phyloP scores from a whole-genome alignment of 1,140 invertebrate species.

The Tyrophagus putrescentiae region DNA sequence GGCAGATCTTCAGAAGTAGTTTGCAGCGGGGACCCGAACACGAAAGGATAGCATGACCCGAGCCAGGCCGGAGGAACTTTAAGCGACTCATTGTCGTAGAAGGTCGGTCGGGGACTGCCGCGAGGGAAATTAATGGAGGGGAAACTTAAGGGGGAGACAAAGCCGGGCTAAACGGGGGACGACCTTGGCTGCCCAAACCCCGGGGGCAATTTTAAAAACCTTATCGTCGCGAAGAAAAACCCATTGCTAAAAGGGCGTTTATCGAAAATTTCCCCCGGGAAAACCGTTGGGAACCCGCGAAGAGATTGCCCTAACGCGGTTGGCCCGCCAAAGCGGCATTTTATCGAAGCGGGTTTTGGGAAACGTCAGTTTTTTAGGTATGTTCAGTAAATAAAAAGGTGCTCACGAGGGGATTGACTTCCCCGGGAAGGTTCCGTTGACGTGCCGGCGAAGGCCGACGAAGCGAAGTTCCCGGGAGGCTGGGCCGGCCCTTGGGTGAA shows the following conservation, averaged over 20 bases:
- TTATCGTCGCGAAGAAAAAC: neutral
- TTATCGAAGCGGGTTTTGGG: neutral
- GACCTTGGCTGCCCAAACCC: neutral
- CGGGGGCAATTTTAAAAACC: neutral
- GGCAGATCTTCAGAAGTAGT: neutral
- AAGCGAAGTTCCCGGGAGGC: neutral
- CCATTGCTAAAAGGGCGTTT: neutral
- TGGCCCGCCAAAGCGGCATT: neutral
- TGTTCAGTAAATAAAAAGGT: neutral
- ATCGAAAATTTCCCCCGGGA: neutral
- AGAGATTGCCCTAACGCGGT: neutral
- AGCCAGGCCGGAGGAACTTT: neutral
- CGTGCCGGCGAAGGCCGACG: neutral
- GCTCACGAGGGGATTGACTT: neutral
- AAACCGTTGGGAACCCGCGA: neutral
- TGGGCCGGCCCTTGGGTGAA: neutral
- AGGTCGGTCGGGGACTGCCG: neutral
- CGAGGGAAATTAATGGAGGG: neutral
- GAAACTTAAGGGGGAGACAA: neutral
- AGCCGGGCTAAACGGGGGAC: neutral
- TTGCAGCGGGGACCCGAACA: constrained; percentile 1
- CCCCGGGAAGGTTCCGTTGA: neutral
- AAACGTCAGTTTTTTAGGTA: neutral
- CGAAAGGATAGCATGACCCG: neutral
- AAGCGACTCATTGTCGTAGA: neutral